phyloP scores from a whole-genome alignment of 2,113 vertebrate species.

The Triplophysa tibetana region DNA sequence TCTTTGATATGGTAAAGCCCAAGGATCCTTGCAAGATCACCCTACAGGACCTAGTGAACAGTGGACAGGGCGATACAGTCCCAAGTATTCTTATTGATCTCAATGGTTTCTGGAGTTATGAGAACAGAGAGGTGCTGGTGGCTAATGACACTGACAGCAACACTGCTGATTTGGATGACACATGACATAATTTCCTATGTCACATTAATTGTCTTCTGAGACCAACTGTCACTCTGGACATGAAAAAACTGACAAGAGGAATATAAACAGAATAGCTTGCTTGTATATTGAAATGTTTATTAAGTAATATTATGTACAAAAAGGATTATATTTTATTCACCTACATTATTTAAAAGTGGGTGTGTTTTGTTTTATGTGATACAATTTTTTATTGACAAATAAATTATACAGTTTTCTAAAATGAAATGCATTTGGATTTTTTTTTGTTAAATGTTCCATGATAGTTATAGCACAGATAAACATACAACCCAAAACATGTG shows the following conservation, averaged over 20 bases:
- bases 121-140: constrained; percentile 96
- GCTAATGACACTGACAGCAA: constrained; percentile 83
- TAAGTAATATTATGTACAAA: constrained; percentile 42
- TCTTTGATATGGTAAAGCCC: constrained; percentile 99
- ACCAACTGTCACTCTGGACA: background rate
- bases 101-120: constrained; percentile 98
- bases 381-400: constrained; percentile 38
- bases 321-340: constrained; percentile 18
- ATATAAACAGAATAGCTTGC: background rate
- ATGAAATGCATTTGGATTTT: background rate
- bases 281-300: constrained; percentile 39
- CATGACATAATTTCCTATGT: constrained; percentile 64
- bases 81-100: constrained; percentile 96
- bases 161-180: constrained; percentile 82
- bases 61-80: constrained; percentile 96
- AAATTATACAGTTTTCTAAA: constrained; percentile 39
- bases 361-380: constrained; percentile 8
- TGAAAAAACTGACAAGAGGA: background rate
- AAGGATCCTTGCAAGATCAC: constrained; percentile 94
- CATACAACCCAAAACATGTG: background rate
- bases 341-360: constrained; percentile 17
- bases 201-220: background rate
- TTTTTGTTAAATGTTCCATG: background rate
- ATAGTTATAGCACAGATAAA: background rate
- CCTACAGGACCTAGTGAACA: constrained; percentile 95